Base-by-base conservation (phyloP, 2,888 invertebrate genomes). In the Lycia hirtaria region DNA sequence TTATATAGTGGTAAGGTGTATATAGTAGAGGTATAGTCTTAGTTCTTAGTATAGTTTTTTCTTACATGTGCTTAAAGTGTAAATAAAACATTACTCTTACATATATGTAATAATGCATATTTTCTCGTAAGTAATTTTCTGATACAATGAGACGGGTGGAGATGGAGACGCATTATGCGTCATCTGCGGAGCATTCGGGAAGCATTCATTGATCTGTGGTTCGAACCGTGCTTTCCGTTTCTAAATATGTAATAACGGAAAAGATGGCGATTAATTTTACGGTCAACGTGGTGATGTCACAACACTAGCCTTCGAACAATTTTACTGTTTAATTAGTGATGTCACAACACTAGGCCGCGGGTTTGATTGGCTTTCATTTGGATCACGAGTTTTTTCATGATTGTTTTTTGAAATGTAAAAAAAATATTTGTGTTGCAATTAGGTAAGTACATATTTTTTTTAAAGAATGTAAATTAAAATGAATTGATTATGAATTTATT, bases 201-300 rank as follows among this genome's bases (percentile, higher is more conserved):
- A n/a, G n/a, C 1, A 22, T n/a, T 17, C 5, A 14, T 6, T 3
- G 3, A 20, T 24, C 48, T 20, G 30, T 35, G 60, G 54, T 62
- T 53, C 48, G 56, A 40, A 57, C 60, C 55, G 43, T 32, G 61
- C 49, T 26, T 24, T 38, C 54, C 48, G 56, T 54, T 28, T 35
- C 45, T 56, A 51, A 56, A 67, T 62, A 55, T 56, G 52, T 59
- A 58, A 63, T 65, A 65, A 60, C 67, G 67, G 65, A 65, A 65
- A 65, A 62, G 19, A 30, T 26, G 45, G 38, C 62, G 32, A 58
- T 62, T 55, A 56, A 59, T 58, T 60, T 59, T 48, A 60, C 59
- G 51, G 40, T 49, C 37, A 53, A 52, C 37, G 41, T 41, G 14
- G 52, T 61, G 56, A 63, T 61, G 63, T 56, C 59, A 63, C 63